Evolutionary conservation across 2,797 vertebrate genomes (phyloP), one percentile per base, ranked within the genome.

Genomic region (Xenopus petersii): DNA sequence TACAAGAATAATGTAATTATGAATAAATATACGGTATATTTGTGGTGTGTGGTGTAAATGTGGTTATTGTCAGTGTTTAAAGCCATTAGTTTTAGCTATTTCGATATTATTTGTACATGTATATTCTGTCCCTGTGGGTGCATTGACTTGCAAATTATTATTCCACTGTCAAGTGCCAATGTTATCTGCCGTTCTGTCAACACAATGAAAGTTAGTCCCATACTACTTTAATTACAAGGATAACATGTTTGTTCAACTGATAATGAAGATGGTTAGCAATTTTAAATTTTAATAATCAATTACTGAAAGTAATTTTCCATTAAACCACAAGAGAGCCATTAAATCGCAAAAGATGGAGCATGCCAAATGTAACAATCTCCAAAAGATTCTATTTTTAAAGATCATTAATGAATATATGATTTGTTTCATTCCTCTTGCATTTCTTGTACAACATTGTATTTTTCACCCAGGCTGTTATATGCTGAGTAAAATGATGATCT

Each of bases 221-320:
- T 80, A 91, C 93, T 94, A 95, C 95, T 95, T 95, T 98, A 97
- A 98, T 97, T 96, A 97, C 92, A 95, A 94, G 91, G 91, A 94
- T 94, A 96, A 95, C 94, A 94, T 94, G 93, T 93, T 92, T 93
- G 86, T 92, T 95, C 90, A 90, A 96, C 94, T 95, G 94, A 94
- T 95, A 96, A 95, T 94, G 94, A 94, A 96, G 94, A 94, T 92
- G 93, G 93, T 94, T 96, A 94, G 93, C 94, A 96, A 96, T 95
- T 96, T 96, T 93, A 94, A 93, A 93, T 96, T 99, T 98, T 98
- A 97, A 96, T 95, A 98, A 98, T 98, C 95, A 98, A 96, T 98
- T 98, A 96, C 94, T 91, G 93, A 91, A 93, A 92, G 91, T 94
- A 95, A 95, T 96, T 96, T 94, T 95, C 94, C 87, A 92, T 91